Percentiles rank a stretch among this genome's conserved stretches.
Evolutionary conservation across 2,113 vertebrate species (phyloP).

Genomic region (Condylura cristata): DNA sequence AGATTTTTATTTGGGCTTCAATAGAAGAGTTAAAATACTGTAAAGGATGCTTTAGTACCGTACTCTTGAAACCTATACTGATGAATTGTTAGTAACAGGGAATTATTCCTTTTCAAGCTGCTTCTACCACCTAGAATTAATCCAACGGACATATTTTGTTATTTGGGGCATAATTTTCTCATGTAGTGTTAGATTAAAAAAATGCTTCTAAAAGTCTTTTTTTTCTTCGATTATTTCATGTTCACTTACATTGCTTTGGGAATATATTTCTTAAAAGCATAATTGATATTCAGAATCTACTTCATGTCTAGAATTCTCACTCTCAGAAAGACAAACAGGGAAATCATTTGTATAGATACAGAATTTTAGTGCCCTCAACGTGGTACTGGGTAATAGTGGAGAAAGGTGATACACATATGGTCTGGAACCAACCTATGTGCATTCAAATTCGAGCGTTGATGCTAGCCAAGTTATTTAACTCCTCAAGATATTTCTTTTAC

Average conservation of each 20-base stretch:
- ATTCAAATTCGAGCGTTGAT: neutral
- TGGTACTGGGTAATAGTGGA: neutral
- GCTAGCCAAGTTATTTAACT: neutral
- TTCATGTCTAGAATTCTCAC: neutral
- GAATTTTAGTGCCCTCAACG: neutral
- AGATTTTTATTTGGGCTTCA: conserved; percentile 28
- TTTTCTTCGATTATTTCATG: conserved; percentile 49
- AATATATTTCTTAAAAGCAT: conserved; percentile 50
- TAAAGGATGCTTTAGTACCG: neutral
- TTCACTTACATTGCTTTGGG: conserved; percentile 47
- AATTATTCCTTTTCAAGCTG: conserved; percentile 47
- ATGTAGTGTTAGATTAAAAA: conserved; percentile 43
- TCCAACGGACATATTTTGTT: conserved; percentile 42
- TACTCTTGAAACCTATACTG: conserved; percentile 40
- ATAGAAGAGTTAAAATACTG: neutral
- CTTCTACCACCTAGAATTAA: neutral
- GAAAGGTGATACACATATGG: neutral
- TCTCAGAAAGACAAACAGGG: neutral
- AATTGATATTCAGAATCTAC: conserved; percentile 48
- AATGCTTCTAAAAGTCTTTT: conserved; percentile 13
- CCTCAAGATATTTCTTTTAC: neutral
- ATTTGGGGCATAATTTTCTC: conserved; percentile 46
- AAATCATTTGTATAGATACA: conserved; percentile 19
- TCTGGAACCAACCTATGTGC: neutral
- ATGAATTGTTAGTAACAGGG: conserved; percentile 10